Percentiles rank a stretch among this genome's conserved stretches.
These are phyloP conservation scores for Lagria hirta DNA, from an alignment of 2,888 invertebrate genomes.

Conservation along the genomic window DNA sequence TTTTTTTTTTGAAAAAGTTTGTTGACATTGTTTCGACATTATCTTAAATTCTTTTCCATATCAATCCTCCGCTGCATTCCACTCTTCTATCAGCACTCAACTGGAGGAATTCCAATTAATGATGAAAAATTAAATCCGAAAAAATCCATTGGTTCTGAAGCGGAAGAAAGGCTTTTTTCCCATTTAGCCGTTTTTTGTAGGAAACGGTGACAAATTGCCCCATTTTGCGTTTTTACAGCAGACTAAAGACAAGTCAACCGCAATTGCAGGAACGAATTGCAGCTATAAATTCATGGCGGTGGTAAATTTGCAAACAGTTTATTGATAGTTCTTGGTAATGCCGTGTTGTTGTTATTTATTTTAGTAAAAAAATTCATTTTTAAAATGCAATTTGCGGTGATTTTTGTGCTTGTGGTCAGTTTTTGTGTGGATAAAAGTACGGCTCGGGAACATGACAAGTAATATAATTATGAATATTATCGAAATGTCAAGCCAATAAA, in stretches of 20 bases:
- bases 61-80: constrained; percentile 1
- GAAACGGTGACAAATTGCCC: constrained; percentile 20
- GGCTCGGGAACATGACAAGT: constrained; percentile 4
- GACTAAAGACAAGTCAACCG: constrained; percentile 9
- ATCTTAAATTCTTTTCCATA: constrained; percentile 8
- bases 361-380: too few species aligned
- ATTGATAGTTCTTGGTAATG: constrained; percentile 4
- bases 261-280: constrained; percentile 17
- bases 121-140: too few species aligned
- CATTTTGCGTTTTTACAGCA: constrained; percentile 13
- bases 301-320: constrained; percentile 11
- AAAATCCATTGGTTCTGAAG: constrained; percentile 4
- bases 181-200: constrained; percentile 5
- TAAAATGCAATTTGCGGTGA: constrained; percentile 10
- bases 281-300: constrained; percentile 11
- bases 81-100: constrained; percentile 3
- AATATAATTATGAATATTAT: too few species aligned
- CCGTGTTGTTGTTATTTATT: constrained; percentile 5
- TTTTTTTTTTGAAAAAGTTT: too few species aligned
- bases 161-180: constrained; percentile 17
- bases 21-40: constrained; percentile 8
- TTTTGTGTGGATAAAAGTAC: constrained; percentile 8
- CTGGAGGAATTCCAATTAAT: constrained; percentile 14
- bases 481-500: too few species aligned
- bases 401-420: constrained; percentile 8